A percentile compares a stretch with the other conserved stretches of the same genome.
Conservation (phyloP, 1,140 invertebrate species). For the Rhopalosiphum padi region DNA sequence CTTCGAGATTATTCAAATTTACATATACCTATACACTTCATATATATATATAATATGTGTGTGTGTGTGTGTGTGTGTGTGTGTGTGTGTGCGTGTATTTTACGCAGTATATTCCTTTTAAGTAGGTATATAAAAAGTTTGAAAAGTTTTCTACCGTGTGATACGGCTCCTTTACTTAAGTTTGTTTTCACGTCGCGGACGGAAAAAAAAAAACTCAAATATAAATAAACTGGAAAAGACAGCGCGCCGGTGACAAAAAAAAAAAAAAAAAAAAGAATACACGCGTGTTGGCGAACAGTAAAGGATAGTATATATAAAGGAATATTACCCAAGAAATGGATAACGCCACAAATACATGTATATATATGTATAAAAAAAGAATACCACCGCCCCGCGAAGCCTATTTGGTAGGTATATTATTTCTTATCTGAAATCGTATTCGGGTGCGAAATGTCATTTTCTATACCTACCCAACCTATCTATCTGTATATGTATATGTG, state of each 20-base stretch:
- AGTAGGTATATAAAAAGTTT: conserved; percentile 39
- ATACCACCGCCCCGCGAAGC: neutral
- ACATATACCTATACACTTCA: conserved; percentile 1
- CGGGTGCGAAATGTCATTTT: conserved; percentile 35
- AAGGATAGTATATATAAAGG: conserved; percentile 16
- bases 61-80: neutral
- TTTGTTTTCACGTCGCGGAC: neutral
- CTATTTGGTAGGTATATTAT: conserved; percentile 36
- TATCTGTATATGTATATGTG: neutral
- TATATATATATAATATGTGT: neutral
- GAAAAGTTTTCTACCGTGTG: conserved; percentile 27
- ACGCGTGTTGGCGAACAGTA: neutral
- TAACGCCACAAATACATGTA: neutral
- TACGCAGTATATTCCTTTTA: conserved; percentile 6
- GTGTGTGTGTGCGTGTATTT: neutral
- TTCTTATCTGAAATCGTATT: conserved; percentile 41
- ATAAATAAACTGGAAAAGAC: conserved; percentile 28
- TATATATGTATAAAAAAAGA: neutral
- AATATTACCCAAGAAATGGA: conserved; percentile 12
- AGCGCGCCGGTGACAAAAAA: neutral
- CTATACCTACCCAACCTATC: neutral
- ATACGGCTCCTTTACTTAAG: conserved; percentile 5
- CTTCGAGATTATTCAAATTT: conserved; percentile 18
- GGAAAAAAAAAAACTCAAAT: conserved; percentile 25
- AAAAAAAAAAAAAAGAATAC: neutral